Conservation (phyloP, 2,797 vertebrate species). For the Selene dorsalis region DNA sequence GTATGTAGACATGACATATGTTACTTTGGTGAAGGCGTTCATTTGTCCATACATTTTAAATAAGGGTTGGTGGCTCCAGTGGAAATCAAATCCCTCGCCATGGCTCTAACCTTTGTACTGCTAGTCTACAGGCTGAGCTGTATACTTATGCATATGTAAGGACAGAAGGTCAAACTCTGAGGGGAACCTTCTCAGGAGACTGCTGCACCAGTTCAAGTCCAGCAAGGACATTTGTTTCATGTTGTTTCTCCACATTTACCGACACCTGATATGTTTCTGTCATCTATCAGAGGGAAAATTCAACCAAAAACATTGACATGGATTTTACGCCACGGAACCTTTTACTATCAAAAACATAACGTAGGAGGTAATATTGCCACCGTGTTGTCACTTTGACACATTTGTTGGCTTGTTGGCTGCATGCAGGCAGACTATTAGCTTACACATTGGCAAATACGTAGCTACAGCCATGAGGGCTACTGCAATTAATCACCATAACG, state of each 20-base stretch:
- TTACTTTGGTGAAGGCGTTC: slow-evolving; percentile 39
- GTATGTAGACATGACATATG: slow-evolving; percentile 65
- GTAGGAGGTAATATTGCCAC: background rate
- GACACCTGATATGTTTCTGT: background rate
- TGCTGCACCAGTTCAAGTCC: background rate
- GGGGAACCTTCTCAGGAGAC: background rate
- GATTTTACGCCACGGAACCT: background rate
- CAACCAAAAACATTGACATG: too few species aligned
- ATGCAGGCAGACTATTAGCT: background rate
- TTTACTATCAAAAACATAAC: background rate
- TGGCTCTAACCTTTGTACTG: slow-evolving; percentile 8
- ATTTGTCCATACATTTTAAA: slow-evolving; percentile 40
- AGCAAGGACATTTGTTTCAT: background rate
- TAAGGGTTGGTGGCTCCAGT: slow-evolving; percentile 2
- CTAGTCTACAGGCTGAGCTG: background rate
- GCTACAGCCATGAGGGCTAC: too few species aligned
- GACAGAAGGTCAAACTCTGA: background rate
- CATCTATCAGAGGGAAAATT: too few species aligned
- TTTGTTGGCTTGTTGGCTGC: background rate
- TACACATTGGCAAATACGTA: too few species aligned
- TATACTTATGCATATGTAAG: background rate
- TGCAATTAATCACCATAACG: too few species aligned
- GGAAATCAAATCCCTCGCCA: slow-evolving; percentile 19
- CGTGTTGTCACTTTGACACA: background rate
- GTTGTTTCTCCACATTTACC: background rate